phyloP scores from a whole-genome alignment of 1,140 invertebrate genomes.

The Polypedilum vanderplanki region DNA sequence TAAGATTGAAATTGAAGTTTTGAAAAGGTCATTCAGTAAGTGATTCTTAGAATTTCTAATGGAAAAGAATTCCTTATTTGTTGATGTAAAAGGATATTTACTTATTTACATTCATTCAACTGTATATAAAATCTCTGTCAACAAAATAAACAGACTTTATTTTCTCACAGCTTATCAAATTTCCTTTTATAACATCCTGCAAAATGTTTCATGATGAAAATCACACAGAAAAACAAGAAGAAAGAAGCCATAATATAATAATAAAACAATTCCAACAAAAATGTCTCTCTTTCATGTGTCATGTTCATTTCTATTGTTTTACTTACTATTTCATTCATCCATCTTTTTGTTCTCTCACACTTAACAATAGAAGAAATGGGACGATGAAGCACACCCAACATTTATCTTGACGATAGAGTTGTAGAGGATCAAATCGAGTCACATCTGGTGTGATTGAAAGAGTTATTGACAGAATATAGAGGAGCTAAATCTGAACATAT shows the following conservation, averaged over 20 bases:
- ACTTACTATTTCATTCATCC: neutral
- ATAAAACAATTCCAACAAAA: neutral
- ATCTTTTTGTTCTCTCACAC: neutral
- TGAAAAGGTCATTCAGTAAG: too few species aligned
- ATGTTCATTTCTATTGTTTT: constrained; percentile 10
- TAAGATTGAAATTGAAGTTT: too few species aligned
- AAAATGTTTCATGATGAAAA: neutral
- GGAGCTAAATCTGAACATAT: neutral
- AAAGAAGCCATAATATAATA: constrained; percentile 13
- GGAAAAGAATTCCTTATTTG: too few species aligned
- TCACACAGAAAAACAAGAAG: neutral
- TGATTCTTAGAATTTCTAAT: too few species aligned
- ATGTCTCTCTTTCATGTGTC: neutral
- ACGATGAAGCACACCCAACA: neutral
- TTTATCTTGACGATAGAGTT: neutral
- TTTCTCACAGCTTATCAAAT: too few species aligned
- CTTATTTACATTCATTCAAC: too few species aligned
- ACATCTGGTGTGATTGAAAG: constrained; percentile 28
- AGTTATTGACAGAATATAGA: constrained; percentile 25
- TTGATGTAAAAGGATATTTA: too few species aligned
- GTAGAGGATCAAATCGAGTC: neutral
- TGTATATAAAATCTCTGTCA: too few species aligned
- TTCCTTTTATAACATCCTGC: too few species aligned
- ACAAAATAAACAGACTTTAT: too few species aligned
- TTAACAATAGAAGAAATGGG: neutral